Percentiles rank a stretch among this genome's conserved stretches.
These are phyloP conservation scores for Bombus soroeensis DNA, from an alignment of 1,140 invertebrate genomes.

Conservation along the genomic window DNA sequence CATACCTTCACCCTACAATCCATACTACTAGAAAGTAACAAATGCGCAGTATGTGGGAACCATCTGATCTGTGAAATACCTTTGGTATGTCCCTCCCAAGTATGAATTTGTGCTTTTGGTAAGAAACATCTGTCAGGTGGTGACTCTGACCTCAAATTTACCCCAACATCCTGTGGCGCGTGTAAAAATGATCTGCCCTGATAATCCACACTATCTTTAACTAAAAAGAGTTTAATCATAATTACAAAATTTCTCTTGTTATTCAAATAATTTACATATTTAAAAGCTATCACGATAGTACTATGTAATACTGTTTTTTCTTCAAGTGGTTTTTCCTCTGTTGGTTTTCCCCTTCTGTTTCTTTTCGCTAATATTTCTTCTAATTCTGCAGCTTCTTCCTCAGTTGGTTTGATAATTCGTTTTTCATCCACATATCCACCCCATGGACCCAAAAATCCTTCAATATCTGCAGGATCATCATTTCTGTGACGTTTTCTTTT, in stretches of 20 bases:
- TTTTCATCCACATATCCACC: conserved; percentile 96
- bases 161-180: conserved; percentile 96
- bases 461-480: conserved; percentile 95
- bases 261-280: neutral
- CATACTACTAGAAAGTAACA: conserved; percentile 98
- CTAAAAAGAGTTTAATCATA: conserved; percentile 80
- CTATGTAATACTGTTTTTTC: conserved; percentile 98
- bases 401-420: conserved; percentile 92
- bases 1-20: conserved; percentile 96
- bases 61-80: conserved; percentile 97
- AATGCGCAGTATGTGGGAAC: conserved; percentile 97
- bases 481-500: conserved; percentile 97
- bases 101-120: conserved; percentile 98
- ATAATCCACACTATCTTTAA: conserved; percentile 97
- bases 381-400: conserved; percentile 95
- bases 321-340: conserved; percentile 96
- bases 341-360: conserved; percentile 91
- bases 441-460: conserved; percentile 98
- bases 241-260: neutral
- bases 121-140: conserved; percentile 98
- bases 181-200: conserved; percentile 98
- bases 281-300: conserved; percentile 78
- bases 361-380: conserved; percentile 98
- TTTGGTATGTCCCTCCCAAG: conserved; percentile 98
- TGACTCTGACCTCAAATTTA: conserved; percentile 95